phyloP scores from a whole-genome alignment of 2,888 invertebrate species.

The Ochropleura plecta region DNA sequence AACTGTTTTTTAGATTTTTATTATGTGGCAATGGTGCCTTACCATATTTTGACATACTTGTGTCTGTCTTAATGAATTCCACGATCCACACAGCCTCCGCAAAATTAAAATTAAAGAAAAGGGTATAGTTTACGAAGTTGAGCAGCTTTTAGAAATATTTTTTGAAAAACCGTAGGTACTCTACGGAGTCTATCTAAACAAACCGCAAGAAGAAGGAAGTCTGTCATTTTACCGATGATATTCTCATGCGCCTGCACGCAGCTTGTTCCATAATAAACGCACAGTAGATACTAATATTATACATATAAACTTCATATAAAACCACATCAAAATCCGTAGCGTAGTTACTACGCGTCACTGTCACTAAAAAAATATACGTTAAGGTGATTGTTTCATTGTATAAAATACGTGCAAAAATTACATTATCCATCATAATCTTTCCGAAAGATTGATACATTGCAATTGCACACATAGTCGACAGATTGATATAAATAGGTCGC shows the following conservation, averaged over 20 bases:
- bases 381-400: background rate
- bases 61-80: background rate
- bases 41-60: slow-evolving; percentile 7
- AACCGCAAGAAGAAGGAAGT: background rate
- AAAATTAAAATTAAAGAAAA: background rate
- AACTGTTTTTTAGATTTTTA: background rate
- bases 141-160: background rate
- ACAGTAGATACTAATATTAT: no score
- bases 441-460: slow-evolving; percentile 35
- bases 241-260: no score
- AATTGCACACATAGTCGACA: slow-evolving; percentile 25
- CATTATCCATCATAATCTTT: slow-evolving; percentile 33
- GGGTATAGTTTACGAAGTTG: background rate
- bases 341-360: no score
- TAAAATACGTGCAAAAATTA: background rate
- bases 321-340: no score
- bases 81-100: no score
- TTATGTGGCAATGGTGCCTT: slow-evolving; percentile 7
- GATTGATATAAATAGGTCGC: slow-evolving; percentile 43
- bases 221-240: no score
- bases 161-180: background rate
- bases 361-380: no score
- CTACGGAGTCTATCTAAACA: background rate
- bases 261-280: no score
- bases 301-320: no score